Evolutionary conservation across 35 echinoderm and acorn worm genomes (phyloP).

Genomic region (Ophioderma brevispina): DNA sequence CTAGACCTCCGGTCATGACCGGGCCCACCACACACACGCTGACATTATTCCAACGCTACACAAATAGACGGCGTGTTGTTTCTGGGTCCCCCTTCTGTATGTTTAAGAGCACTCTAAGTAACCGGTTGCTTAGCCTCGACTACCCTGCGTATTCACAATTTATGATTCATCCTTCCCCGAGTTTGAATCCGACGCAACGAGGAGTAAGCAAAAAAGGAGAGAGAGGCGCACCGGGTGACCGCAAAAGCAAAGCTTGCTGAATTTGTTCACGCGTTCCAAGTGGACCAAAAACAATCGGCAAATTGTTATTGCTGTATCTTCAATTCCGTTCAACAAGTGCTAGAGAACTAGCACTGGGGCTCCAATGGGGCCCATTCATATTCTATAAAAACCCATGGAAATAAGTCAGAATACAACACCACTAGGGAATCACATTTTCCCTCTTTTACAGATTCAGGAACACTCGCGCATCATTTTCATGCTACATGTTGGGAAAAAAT

Average conservation of each 20-base stretch:
- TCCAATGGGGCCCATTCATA: neutral
- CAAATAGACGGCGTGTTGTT: neutral
- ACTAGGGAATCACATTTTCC: neutral
- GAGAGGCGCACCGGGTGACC: neutral
- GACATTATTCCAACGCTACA: neutral
- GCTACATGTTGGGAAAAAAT: too few relatives aligned
- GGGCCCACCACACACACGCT: neutral
- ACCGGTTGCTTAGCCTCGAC: neutral
- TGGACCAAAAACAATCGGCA: neutral
- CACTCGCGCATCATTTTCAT: too few relatives aligned
- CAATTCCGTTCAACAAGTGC: neutral
- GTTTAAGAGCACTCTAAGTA: neutral
- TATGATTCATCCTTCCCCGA: neutral
- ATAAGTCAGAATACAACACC: neutral
- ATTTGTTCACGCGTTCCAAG: neutral
- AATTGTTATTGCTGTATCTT: conserved; percentile 2
- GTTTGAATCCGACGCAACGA: neutral
- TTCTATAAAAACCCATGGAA: neutral
- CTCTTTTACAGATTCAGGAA: neutral
- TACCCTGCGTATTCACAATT: neutral
- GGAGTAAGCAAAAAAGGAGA: neutral
- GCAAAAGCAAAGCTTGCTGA: neutral
- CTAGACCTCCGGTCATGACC: neutral
- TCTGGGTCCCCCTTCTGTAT: neutral
- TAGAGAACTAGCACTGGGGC: neutral